Conservation (phyloP, 92 coral and sea anemone genomes). For the Epizoanthus ramosus region DNA sequence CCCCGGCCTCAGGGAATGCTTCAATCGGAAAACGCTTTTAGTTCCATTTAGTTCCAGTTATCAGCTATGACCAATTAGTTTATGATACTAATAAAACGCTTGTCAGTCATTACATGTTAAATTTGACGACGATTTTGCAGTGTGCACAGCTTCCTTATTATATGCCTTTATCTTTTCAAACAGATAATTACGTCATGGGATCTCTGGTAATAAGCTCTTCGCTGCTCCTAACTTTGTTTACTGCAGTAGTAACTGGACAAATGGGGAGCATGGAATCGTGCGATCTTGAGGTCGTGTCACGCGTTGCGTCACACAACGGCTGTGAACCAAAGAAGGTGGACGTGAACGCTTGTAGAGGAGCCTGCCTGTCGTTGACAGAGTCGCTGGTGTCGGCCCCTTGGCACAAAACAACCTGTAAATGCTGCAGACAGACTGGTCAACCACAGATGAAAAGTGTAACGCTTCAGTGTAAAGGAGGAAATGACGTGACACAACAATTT, state of each 20-base stretch:
- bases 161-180: too few relatives aligned
- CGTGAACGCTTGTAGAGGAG: constrained; percentile 64
- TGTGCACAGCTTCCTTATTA: too few relatives aligned
- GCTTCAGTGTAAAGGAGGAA: constrained; percentile 27
- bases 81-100: too few relatives aligned
- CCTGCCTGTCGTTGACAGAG: constrained; percentile 59
- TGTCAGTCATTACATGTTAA: too few relatives aligned
- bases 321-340: constrained; percentile 48
- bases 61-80: too few relatives aligned
- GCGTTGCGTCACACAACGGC: constrained; percentile 45
- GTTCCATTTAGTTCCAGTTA: too few relatives aligned
- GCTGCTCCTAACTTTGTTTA: not conserved
- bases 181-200: constrained; percentile 27
- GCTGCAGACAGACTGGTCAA: constrained; percentile 56
- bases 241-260: constrained; percentile 1
- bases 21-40: too few relatives aligned
- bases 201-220: not conserved
- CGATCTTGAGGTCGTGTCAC: constrained; percentile 37
- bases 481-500: not conserved
- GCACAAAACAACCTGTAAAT: constrained; percentile 61
- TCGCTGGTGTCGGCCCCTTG: constrained; percentile 63
- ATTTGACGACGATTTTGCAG: too few relatives aligned
- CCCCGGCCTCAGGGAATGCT: too few relatives aligned
- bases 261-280: constrained; percentile 44
- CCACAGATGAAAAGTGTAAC: constrained; percentile 13